phyloP scores from a whole-genome alignment of 2,888 invertebrate species.

The Microctonus brassicae region DNA sequence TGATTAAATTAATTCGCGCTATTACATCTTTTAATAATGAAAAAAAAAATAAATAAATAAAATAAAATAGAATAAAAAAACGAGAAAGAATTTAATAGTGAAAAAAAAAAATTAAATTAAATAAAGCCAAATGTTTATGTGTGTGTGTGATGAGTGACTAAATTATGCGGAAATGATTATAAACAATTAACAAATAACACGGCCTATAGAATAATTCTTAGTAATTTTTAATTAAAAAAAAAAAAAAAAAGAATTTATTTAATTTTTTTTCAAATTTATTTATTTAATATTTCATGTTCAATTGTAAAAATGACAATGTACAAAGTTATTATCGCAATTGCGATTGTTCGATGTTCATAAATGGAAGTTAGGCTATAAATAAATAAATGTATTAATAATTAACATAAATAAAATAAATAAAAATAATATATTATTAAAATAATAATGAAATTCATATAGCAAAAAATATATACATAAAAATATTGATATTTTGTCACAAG shows the following conservation, averaged over 20 bases:
- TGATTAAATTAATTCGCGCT: background rate
- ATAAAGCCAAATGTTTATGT: conserved; percentile 25
- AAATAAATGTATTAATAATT: background rate
- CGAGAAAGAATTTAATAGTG: background rate
- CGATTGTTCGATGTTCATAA: background rate
- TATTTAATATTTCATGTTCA: background rate
- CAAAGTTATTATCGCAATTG: background rate
- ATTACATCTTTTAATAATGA: background rate
- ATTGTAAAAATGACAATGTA: background rate
- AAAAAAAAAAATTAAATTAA: no score
- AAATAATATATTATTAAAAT: conserved; percentile 40
- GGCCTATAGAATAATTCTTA: background rate
- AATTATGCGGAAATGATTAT: background rate
- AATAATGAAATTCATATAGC: background rate
- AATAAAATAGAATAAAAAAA: background rate
- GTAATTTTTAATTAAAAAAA: background rate
- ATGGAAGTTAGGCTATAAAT: background rate
- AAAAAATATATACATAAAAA: conserved; percentile 43
- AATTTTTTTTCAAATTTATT: no score
- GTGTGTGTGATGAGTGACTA: conserved; percentile 26
- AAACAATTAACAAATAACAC: background rate
- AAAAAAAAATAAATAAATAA: background rate
- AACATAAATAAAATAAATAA: conserved; percentile 26
- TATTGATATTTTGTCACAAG: conserved; percentile 61
- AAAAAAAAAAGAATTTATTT: no score